A percentile compares a stretch with the other conserved stretches of the same genome.
Evolutionary conservation across 2,888 invertebrate genomes (phyloP).

Genomic region (Acleris literana): DNA sequence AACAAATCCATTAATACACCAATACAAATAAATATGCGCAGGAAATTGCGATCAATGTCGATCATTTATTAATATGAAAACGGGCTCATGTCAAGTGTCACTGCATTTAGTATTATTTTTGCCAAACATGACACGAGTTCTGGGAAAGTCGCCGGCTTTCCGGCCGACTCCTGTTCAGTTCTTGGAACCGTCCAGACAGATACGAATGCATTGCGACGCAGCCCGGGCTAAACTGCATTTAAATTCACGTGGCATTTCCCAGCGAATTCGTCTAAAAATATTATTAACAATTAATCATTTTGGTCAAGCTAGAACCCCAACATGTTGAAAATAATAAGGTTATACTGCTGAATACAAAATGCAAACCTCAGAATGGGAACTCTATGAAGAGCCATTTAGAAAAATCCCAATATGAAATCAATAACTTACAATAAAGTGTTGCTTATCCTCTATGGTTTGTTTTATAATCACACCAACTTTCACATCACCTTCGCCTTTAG

Average conservation of each 20-base stretch:
- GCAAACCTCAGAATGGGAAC: no score
- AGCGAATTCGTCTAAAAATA: neutral
- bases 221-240: no score
- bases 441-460: no score
- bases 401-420: no score
- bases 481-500: no score
- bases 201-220: constrained; percentile 30
- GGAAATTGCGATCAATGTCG: constrained; percentile 18
- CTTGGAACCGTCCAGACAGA: constrained; percentile 51
- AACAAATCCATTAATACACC: neutral
- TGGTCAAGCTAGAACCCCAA: no score
- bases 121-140: constrained; percentile 57
- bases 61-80: constrained; percentile 27
- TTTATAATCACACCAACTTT: no score
- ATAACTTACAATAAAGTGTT: no score
- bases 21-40: neutral
- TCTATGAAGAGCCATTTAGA: no score
- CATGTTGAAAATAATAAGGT: no score
- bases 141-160: constrained; percentile 54
- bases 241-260: neutral
- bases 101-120: constrained; percentile 50
- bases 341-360: no score
- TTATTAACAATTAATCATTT: no score
- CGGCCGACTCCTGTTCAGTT: constrained; percentile 60
- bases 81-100: constrained; percentile 44